Evolutionary conservation across 2,113 vertebrate genomes (phyloP).

Genomic region (Oryzias woworae): DNA sequence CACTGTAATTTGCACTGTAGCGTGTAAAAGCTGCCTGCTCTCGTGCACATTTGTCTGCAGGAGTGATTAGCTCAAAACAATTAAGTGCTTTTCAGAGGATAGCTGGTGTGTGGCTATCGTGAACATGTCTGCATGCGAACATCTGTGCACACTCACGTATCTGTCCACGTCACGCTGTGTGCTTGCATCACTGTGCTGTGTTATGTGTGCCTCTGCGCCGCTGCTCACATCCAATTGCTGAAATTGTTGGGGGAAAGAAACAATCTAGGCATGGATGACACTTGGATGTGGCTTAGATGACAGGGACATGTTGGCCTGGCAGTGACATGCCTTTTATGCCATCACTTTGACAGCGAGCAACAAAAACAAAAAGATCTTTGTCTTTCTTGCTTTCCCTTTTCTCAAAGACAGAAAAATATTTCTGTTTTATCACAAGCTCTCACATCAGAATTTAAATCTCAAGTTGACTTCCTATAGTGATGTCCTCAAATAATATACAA

Average conservation of each 20-base stretch:
- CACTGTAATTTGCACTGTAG: constrained; percentile 19
- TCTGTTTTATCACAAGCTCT: neutral
- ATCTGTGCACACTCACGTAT: neutral
- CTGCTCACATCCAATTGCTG: constrained; percentile 19
- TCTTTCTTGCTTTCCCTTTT: constrained; percentile 32
- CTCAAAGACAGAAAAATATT: constrained; percentile 6
- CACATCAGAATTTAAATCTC: too few relatives aligned
- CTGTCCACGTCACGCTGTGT: constrained; percentile 1
- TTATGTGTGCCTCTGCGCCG: constrained; percentile 8
- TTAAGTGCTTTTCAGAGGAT: neutral
- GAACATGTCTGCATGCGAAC: constrained; percentile 14
- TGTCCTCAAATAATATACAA: too few relatives aligned
- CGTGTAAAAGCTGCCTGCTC: constrained; percentile 17
- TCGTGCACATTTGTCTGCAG: constrained; percentile 12
- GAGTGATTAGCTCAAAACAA: constrained; percentile 27
- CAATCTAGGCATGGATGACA: constrained; percentile 38
- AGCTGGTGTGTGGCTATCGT: constrained; percentile 17
- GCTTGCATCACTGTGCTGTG: neutral
- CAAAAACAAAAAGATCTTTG: constrained; percentile 1
- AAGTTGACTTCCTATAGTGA: too few relatives aligned
- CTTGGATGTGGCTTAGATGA: constrained; percentile 45
- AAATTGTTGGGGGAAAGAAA: constrained; percentile 35
- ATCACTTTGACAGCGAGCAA: constrained; percentile 54
- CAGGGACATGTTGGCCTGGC: constrained; percentile 41
- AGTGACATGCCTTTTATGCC: constrained; percentile 53